Evolutionary conservation across 92 coral and sea anemone genomes (phyloP).

Genomic region (Virgularia gustaviana): DNA sequence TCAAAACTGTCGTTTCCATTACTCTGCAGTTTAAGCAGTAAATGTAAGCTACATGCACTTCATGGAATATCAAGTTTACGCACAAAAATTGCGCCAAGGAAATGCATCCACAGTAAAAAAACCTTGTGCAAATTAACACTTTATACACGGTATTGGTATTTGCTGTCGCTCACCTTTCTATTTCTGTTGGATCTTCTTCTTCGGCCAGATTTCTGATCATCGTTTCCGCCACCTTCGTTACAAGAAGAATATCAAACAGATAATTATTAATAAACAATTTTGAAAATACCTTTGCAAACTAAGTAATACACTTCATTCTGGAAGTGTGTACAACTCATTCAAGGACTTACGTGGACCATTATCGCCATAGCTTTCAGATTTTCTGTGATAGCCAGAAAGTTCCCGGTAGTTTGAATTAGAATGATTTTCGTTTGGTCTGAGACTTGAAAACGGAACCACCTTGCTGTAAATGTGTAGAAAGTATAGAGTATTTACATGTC

Average conservation of each 20-base stretch:
- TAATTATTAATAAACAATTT: no score
- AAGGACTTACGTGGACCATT: constrained; percentile 56
- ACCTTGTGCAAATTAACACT: no score
- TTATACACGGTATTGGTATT: no score
- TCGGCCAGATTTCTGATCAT: constrained; percentile 25
- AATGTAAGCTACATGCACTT: no score
- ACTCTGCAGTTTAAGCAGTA: no score
- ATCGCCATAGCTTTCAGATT: constrained; percentile 51
- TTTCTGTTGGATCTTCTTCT: constrained; percentile 16
- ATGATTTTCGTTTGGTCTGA: constrained; percentile 20
- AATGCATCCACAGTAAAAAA: no score
- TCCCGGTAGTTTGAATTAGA: constrained; percentile 69
- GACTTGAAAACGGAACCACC: constrained; percentile 17
- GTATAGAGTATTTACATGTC: background rate
- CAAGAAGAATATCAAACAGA: background rate
- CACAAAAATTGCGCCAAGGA: no score
- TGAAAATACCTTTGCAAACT: no score
- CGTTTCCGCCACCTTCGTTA: constrained; percentile 11
- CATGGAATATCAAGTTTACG: no score
- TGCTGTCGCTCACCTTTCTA: constrained; percentile 4
- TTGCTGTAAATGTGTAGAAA: constrained; percentile 25
- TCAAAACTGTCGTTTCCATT: constrained; percentile 4
- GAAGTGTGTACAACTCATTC: background rate
- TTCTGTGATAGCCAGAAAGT: constrained; percentile 78
- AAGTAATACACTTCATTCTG: background rate